Percentiles rank a stretch among this genome's conserved stretches.
Evolutionary conservation across 2,797 vertebrate genomes (phyloP).

Genomic region (Macropus fuliginosus): DNA sequence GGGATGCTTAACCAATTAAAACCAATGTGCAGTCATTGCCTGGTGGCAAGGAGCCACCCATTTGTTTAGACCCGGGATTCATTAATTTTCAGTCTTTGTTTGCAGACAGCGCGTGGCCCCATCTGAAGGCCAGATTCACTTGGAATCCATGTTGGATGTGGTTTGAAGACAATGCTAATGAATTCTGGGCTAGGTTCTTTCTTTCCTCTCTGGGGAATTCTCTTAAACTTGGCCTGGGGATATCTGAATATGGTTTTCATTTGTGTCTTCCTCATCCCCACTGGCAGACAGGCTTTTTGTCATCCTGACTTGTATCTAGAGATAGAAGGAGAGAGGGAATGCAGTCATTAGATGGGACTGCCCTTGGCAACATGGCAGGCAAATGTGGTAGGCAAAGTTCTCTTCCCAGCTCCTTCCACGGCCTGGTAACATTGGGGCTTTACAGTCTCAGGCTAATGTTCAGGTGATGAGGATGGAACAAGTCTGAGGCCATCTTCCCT

Average conservation of each 20-base stretch:
- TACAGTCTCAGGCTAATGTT: neutral
- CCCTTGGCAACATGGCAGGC: neutral
- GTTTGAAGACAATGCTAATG: neutral
- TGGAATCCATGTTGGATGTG: slow-evolving; percentile 34
- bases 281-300: neutral
- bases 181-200: slow-evolving; percentile 20
- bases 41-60: neutral
- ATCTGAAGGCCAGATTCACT: slow-evolving; percentile 11
- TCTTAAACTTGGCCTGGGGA: slow-evolving; percentile 12
- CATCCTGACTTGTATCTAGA: neutral
- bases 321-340: neutral
- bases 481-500: neutral
- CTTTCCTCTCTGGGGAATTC: slow-evolving; percentile 11
- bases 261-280: slow-evolving; percentile 27
- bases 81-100: slow-evolving; percentile 25
- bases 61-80: neutral
- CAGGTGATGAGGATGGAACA: neutral
- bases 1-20: no score
- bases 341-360: neutral
- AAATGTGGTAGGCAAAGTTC: neutral
- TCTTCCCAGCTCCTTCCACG: neutral
- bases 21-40: neutral
- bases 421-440: neutral
- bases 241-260: slow-evolving; percentile 4
- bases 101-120: neutral